These are phyloP conservation scores for Dynastes hyllus DNA, from an alignment of 2,888 invertebrate species.

Conservation along the genomic window DNA sequence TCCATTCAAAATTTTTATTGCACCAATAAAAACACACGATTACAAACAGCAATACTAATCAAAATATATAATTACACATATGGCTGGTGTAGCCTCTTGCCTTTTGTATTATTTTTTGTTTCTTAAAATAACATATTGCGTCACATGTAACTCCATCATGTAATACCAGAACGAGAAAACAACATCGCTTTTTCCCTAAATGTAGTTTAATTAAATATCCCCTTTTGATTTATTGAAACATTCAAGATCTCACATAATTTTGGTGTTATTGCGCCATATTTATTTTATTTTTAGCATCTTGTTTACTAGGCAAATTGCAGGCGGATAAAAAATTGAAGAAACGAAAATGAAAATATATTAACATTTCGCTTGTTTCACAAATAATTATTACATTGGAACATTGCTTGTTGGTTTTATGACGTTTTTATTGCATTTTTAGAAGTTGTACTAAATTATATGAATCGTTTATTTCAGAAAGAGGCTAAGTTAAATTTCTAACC, in stretches of 20 bases:
- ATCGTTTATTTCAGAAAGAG: no score
- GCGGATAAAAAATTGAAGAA: slow-evolving; percentile 11
- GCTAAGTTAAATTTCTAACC: no score
- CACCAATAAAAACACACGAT: not conserved
- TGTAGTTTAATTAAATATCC: not conserved
- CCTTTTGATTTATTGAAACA: not conserved
- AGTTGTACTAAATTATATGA: not conserved
- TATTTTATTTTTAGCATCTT: slow-evolving; percentile 34
- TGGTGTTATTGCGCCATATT: slow-evolving; percentile 26
- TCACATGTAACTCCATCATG: slow-evolving; percentile 8
- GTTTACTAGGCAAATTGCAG: slow-evolving; percentile 31
- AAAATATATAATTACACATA: slow-evolving; percentile 6
- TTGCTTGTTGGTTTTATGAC: not conserved
- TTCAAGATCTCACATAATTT: slow-evolving; percentile 17
- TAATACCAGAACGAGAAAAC: not conserved
- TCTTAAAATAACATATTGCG: slow-evolving; percentile 16
- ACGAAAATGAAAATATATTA: not conserved
- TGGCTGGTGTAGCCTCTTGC: not conserved
- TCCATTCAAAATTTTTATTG: slow-evolving; percentile 6
- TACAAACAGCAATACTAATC: not conserved
- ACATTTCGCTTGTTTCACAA: no score
- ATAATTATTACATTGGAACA: no score
- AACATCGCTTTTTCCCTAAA: not conserved
- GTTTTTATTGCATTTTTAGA: not conserved
- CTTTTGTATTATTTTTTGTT: slow-evolving; percentile 11